Evolutionary conservation across 2,888 invertebrate genomes (phyloP).

Genomic region (Agriopis marginaria): DNA sequence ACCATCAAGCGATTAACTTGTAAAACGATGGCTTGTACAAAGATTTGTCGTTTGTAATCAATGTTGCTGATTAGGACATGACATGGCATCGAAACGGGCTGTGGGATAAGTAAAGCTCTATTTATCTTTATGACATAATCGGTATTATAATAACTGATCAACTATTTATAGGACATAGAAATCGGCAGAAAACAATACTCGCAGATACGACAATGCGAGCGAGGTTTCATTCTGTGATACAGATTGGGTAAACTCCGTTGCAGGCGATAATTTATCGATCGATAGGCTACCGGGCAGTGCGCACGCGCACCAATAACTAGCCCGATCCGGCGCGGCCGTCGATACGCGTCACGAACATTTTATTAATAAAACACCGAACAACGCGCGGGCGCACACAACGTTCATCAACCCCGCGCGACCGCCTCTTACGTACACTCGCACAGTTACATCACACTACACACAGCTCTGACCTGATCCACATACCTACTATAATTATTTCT

Average conservation of each 20-base stretch:
- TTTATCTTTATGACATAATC: background rate
- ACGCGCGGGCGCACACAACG: constrained; percentile 68
- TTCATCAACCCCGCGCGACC: constrained; percentile 80
- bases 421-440: constrained; percentile 64
- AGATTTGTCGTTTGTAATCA: constrained; percentile 3
- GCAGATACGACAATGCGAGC: background rate
- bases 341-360: constrained; percentile 81
- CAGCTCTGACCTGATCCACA: constrained; percentile 58
- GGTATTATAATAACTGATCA: background rate
- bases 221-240: background rate
- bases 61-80: constrained; percentile 8
- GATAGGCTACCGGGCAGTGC: constrained; percentile 60
- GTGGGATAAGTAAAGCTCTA: background rate
- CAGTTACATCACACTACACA: constrained; percentile 66
- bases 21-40: constrained; percentile 26
- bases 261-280: constrained; percentile 48
- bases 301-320: constrained; percentile 81
- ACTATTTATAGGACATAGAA: background rate
- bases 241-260: constrained; percentile 45
- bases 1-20: constrained; percentile 42
- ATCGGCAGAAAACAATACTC: background rate
- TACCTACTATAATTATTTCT: constrained; percentile 53
- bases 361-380: constrained; percentile 82
- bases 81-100: background rate
- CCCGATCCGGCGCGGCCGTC: constrained; percentile 73